Conservation (phyloP, 2,797 vertebrate species). For the Galagoides demidoff region DNA sequence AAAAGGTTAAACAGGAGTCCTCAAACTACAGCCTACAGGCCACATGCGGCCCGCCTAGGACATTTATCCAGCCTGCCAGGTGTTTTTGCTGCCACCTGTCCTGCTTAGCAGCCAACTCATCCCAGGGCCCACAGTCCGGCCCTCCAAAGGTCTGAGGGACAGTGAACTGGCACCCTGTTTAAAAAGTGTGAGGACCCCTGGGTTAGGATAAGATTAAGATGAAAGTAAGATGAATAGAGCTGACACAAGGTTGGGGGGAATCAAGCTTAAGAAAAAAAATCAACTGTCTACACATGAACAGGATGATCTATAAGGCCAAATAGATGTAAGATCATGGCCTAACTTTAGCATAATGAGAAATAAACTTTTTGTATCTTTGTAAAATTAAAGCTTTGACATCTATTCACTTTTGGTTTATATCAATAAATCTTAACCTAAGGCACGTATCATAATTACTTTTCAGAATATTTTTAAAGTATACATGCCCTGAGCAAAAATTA, state of each 20-base stretch:
- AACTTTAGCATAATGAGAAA: constrained; percentile 43
- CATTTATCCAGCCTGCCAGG: too few species aligned
- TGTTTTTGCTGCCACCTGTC: too few species aligned
- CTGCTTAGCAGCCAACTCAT: too few species aligned
- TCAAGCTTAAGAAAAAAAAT: constrained; percentile 38
- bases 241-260: not conserved
- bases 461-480: not conserved
- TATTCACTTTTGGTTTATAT: constrained; percentile 4
- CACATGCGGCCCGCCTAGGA: too few species aligned
- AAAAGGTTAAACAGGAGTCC: not conserved
- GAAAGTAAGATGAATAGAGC: constrained; percentile 12
- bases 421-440: constrained; percentile 43
- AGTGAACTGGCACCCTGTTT: too few species aligned
- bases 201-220: constrained; percentile 5
- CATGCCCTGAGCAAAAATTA: not conserved
- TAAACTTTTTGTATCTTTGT: constrained; percentile 35
- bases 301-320: not conserved
- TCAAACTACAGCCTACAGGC: too few species aligned
- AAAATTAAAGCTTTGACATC: constrained; percentile 52
- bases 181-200: too few species aligned
- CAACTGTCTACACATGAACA: constrained; percentile 27
- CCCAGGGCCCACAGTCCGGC: too few species aligned
- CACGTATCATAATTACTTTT: constrained; percentile 39
- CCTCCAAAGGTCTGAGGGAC: too few species aligned
- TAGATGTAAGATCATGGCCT: not conserved